Percentiles rank a stretch among this genome's conserved stretches.
These are phyloP conservation scores for Empis stercorea DNA, from an alignment of 2,888 invertebrate species.

Conservation along the genomic window DNA sequence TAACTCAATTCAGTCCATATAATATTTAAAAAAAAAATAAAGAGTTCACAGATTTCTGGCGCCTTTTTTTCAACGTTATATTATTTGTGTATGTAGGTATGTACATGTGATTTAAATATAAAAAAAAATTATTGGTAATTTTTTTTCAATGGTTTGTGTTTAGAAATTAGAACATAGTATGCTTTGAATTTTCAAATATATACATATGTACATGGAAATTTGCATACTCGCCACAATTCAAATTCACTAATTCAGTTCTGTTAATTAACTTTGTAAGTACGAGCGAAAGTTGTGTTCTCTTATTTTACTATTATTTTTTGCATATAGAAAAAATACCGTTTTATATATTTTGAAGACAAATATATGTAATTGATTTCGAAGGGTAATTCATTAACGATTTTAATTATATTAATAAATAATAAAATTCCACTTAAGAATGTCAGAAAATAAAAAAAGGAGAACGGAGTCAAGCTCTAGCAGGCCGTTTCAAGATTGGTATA, in stretches of 20 bases:
- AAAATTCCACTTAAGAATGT: neutral
- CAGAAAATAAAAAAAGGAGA: neutral
- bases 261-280: neutral
- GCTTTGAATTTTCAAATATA: conserved; percentile 1
- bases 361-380: neutral
- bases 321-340: neutral
- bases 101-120: neutral
- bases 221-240: neutral
- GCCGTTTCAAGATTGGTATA: neutral
- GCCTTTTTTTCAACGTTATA: neutral
- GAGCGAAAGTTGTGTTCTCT: neutral
- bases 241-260: neutral
- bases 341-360: neutral
- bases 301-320: neutral
- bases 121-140: neutral
- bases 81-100: neutral
- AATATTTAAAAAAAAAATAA: neutral
- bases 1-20: neutral
- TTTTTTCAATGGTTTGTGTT: too few species aligned
- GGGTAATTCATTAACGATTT: neutral
- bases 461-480: neutral
- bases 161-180: neutral
- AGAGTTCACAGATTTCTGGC: neutral
- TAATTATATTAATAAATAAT: neutral
- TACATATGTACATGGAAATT: neutral